phyloP scores from a whole-genome alignment of 2,888 invertebrate genomes.

The Hyppa rectilinea region DNA sequence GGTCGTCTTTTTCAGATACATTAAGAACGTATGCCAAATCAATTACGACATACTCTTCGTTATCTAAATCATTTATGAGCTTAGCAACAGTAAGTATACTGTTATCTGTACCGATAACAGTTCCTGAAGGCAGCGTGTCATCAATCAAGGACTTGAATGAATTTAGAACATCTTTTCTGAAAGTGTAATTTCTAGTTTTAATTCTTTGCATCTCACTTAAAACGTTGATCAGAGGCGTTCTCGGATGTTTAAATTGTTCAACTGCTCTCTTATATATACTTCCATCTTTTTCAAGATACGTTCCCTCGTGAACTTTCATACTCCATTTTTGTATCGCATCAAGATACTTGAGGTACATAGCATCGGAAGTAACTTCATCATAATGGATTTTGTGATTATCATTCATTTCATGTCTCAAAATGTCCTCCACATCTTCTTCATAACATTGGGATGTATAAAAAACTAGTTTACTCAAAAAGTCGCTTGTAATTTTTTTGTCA shows the following conservation, averaged over 20 bases:
- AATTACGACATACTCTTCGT: neutral
- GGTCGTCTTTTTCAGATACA: neutral
- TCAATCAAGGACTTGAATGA: neutral
- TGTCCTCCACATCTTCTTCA: neutral
- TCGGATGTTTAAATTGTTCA: neutral
- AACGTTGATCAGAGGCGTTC: neutral
- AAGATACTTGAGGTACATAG: slow-evolving; percentile 45
- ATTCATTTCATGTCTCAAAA: slow-evolving; percentile 3
- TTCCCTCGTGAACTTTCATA: slow-evolving; percentile 8
- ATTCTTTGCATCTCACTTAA: neutral
- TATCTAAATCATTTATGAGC: neutral
- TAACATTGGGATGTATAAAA: neutral
- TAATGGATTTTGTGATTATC: neutral
- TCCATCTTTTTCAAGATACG: slow-evolving; percentile 23
- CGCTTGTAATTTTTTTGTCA: neutral
- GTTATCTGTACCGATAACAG: slow-evolving; percentile 6
- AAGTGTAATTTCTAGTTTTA: neutral
- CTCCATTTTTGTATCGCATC: slow-evolving; percentile 50
- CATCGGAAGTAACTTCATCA: slow-evolving; percentile 17
- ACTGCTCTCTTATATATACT: slow-evolving; percentile 20
- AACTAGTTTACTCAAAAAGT: slow-evolving; percentile 18
- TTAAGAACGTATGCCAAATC: slow-evolving; percentile 18
- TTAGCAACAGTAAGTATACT: slow-evolving; percentile 19
- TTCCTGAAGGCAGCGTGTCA: neutral
- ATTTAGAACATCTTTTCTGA: neutral